phyloP scores from a whole-genome alignment of 2,797 vertebrate species.

The Sebastes goodei region DNA sequence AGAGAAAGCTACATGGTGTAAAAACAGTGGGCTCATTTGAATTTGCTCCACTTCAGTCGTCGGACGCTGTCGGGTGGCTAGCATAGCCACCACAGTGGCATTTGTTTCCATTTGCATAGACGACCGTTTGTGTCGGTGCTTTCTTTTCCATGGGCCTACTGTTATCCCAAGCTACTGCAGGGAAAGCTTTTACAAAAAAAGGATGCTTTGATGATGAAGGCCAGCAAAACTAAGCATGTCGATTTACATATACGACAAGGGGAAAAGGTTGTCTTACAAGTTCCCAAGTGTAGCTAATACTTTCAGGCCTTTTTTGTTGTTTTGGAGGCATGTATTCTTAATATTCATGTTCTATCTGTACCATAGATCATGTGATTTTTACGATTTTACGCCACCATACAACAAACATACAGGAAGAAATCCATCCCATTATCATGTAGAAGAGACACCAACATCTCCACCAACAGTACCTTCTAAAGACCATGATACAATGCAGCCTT shows the following conservation, averaged over 20 bases:
- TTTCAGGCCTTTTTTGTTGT: background rate
- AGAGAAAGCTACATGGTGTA: slow-evolving; percentile 23
- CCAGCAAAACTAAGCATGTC: background rate
- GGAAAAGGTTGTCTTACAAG: background rate
- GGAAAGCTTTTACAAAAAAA: slow-evolving; percentile 15
- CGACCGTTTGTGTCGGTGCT: slow-evolving; percentile 47
- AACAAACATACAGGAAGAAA: background rate
- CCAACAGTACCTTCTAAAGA: background rate
- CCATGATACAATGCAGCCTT: background rate
- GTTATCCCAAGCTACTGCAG: slow-evolving; percentile 13
- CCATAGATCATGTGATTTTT: background rate
- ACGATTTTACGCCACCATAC: background rate
- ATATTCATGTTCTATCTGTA: background rate
- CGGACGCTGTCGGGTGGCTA: slow-evolving; percentile 45
- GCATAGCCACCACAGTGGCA: slow-evolving; percentile 45
- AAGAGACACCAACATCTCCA: background rate
- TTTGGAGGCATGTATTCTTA: background rate
- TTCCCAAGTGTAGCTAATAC: background rate
- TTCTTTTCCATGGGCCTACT: slow-evolving; percentile 49
- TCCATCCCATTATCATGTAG: background rate
- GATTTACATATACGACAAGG: background rate
- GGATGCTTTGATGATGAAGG: slow-evolving; percentile 3
- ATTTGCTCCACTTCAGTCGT: slow-evolving; percentile 64
- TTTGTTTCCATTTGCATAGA: slow-evolving; percentile 79
- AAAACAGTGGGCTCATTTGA: slow-evolving; percentile 67